Evolutionary conservation across 2,888 invertebrate species (phyloP).

Genomic region (Leucophenga maculata): DNA sequence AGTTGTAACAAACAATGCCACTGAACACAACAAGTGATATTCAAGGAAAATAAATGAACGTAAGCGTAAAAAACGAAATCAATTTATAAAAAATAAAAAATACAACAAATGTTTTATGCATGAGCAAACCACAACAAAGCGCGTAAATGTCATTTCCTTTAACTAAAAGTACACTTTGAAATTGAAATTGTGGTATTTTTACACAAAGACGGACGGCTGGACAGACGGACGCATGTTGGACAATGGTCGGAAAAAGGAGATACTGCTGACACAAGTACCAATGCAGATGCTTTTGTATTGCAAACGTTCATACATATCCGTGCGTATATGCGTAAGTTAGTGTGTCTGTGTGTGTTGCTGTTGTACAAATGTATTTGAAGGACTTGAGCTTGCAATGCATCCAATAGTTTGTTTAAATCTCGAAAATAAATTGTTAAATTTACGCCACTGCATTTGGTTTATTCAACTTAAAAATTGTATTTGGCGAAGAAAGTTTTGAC

Average conservation of each 20-base stretch:
- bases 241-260: slow-evolving; percentile 7
- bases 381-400: slow-evolving; percentile 35
- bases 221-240: slow-evolving; percentile 8
- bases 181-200: slow-evolving; percentile 61
- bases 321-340: background rate
- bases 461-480: too few relatives aligned
- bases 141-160: slow-evolving; percentile 64
- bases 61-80: slow-evolving; percentile 5
- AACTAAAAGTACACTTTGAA: slow-evolving; percentile 65
- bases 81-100: slow-evolving; percentile 32
- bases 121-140: slow-evolving; percentile 62
- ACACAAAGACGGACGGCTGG: slow-evolving; percentile 35
- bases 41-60: slow-evolving; percentile 26
- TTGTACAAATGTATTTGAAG: background rate
- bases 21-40: slow-evolving; percentile 17
- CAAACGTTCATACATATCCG: background rate
- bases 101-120: slow-evolving; percentile 63
- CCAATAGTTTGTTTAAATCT: slow-evolving; percentile 13
- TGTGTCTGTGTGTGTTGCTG: too few relatives aligned
- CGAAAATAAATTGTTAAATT: too few relatives aligned
- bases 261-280: slow-evolving; percentile 3
- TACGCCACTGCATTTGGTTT: too few relatives aligned
- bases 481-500: too few relatives aligned
- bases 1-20: slow-evolving; percentile 1
- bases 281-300: background rate